These are phyloP conservation scores for Oryzias celebensis DNA, from an alignment of 2,113 vertebrate genomes.

Conservation along the genomic window DNA sequence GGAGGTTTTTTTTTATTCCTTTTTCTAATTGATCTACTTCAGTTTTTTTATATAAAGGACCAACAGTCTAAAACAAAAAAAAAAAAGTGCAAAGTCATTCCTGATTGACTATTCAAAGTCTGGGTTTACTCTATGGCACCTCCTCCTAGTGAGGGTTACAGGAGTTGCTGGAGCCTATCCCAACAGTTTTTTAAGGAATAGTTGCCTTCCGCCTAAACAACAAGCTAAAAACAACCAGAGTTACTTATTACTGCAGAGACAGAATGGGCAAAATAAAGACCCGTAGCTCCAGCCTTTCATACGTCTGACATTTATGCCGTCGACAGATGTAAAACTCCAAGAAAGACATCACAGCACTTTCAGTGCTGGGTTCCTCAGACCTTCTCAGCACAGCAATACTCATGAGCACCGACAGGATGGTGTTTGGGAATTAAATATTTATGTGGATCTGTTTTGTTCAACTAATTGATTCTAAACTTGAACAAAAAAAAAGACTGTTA, in stretches of 20 bases:
- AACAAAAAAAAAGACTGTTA: neutral
- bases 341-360: slow-evolving; percentile 45
- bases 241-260: too few relatives aligned
- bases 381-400: slow-evolving; percentile 28
- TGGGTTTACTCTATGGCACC: too few relatives aligned
- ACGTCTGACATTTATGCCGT: slow-evolving; percentile 2
- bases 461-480: neutral
- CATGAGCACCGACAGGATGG: slow-evolving; percentile 5
- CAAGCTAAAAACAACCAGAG: too few relatives aligned
- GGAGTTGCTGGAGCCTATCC: too few relatives aligned
- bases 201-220: too few relatives aligned
- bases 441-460: neutral
- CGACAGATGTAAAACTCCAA: slow-evolving; percentile 32
- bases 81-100: too few relatives aligned
- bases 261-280: too few relatives aligned
- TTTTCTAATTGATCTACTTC: neutral
- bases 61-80: too few relatives aligned
- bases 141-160: too few relatives aligned
- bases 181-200: too few relatives aligned
- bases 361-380: slow-evolving; percentile 45
- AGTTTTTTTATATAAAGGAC: too few relatives aligned
- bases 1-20: neutral
- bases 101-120: too few relatives aligned
- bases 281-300: neutral
- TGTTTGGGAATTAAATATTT: neutral